Percentiles rank a stretch among this genome's conserved stretches.
Conservation (phyloP, 2,888 invertebrate species). For the Hirtodrosophila trivittata region DNA sequence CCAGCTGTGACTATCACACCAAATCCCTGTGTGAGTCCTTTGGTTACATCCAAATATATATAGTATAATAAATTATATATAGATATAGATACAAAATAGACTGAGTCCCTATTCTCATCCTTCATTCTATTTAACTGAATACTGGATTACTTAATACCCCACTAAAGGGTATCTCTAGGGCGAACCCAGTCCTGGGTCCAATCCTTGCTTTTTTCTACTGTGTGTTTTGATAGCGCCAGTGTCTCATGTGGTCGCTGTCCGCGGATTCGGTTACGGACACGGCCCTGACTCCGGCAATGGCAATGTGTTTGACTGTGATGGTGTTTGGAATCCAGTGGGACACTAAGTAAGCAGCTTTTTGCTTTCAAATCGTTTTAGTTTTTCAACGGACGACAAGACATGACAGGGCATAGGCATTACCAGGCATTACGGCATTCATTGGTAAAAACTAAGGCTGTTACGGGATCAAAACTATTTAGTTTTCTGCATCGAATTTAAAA, state of each 20-base stretch:
- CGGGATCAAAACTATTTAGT: too few species aligned
- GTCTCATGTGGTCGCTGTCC: slow-evolving; percentile 22
- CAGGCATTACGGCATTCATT: background rate
- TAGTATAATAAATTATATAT: too few species aligned
- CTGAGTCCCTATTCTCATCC: too few species aligned
- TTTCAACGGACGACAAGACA: background rate
- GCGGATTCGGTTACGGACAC: slow-evolving; percentile 17
- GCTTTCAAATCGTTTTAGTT: background rate
- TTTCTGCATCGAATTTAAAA: too few species aligned
- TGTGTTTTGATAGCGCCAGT: slow-evolving; percentile 43
- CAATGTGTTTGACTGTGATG: slow-evolving; percentile 1
- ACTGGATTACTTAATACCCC: too few species aligned
- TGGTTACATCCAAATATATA: too few species aligned
- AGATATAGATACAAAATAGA: too few species aligned
- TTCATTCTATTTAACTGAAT: too few species aligned
- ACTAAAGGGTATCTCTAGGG: too few species aligned
- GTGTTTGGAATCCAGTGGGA: background rate
- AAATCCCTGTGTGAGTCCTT: too few species aligned
- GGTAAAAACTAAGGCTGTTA: background rate
- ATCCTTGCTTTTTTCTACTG: slow-evolving; percentile 25
- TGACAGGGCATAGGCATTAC: background rate
- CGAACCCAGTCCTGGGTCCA: too few species aligned
- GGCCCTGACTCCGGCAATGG: background rate
- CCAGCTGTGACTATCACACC: too few species aligned
- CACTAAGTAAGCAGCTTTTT: slow-evolving; percentile 16